A percentile compares a stretch with the other conserved stretches of the same genome.
phyloP scores from a whole-genome alignment of 2,113 vertebrate genomes.

The Muscicapa adusta region DNA sequence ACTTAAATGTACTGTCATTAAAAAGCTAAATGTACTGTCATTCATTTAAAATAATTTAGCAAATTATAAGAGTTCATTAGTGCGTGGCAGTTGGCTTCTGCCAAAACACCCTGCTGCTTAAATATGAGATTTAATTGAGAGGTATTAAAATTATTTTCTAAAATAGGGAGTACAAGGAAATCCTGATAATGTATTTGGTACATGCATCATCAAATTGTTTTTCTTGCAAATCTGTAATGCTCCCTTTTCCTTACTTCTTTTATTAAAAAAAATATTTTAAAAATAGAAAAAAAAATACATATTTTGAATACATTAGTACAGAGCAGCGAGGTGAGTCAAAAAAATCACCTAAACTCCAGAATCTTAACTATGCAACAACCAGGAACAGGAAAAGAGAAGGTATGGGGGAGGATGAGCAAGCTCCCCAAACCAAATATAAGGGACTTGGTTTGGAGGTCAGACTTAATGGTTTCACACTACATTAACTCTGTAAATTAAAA shows the following conservation, averaged over 20 bases:
- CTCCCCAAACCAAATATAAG: neutral
- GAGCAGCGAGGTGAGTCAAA: neutral
- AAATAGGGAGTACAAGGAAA: slow-evolving; percentile 24
- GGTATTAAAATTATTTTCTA: slow-evolving; percentile 53
- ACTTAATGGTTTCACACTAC: slow-evolving; percentile 1
- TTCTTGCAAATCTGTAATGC: neutral
- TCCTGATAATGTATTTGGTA: neutral
- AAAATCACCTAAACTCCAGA: neutral
- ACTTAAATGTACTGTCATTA: slow-evolving; percentile 53
- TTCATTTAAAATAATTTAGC: slow-evolving; percentile 61
- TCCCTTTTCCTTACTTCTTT: neutral
- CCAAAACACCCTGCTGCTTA: slow-evolving; percentile 60
- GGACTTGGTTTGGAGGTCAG: slow-evolving; percentile 15
- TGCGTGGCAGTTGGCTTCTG: slow-evolving; percentile 16
- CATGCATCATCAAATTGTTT: neutral
- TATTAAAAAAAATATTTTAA: neutral
- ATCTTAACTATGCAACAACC: neutral
- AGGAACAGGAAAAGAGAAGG: neutral
- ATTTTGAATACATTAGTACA: neutral
- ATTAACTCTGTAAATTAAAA: slow-evolving; percentile 20
- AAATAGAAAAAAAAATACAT: neutral
- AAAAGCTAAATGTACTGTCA: slow-evolving; percentile 44
- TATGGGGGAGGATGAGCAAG: neutral
- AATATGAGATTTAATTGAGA: slow-evolving; percentile 60
- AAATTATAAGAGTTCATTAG: slow-evolving; percentile 64